phyloP scores from a whole-genome alignment of 2,797 vertebrate species.

The Coregonus sp. region DNA sequence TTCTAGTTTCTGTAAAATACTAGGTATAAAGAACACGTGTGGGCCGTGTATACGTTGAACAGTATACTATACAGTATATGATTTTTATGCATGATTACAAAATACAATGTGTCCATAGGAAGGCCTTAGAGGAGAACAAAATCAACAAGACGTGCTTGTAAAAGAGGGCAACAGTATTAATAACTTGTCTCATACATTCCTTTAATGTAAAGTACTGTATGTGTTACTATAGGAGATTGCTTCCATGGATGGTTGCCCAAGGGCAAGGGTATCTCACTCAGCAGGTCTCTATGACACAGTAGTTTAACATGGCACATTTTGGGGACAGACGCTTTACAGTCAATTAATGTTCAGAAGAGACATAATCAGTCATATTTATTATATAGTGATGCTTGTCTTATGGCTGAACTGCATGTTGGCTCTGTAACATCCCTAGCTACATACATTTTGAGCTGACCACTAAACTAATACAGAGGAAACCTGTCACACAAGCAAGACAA shows the following conservation, averaged over 20 bases:
- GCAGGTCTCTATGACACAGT: not conserved
- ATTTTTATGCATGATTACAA: not conserved
- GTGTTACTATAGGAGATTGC: not conserved
- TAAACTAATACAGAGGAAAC: conserved; percentile 74
- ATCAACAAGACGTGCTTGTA: not conserved
- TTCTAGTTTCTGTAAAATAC: not conserved
- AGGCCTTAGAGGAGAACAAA: not conserved
- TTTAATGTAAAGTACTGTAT: no score
- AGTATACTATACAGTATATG: not conserved
- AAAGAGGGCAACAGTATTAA: not conserved
- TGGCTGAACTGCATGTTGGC: conserved; percentile 33
- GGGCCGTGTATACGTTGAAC: no score
- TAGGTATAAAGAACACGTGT: not conserved
- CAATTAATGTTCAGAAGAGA: not conserved
- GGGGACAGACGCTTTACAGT: not conserved
- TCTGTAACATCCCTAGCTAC: conserved; percentile 46
- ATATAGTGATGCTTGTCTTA: not conserved
- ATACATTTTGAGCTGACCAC: conserved; percentile 70
- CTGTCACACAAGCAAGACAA: conserved; percentile 81
- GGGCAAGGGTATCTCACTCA: not conserved
- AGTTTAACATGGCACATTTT: no score
- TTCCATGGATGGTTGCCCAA: not conserved
- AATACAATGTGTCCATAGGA: not conserved
- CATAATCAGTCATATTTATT: not conserved
- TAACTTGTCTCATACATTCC: not conserved